Evolutionary conservation across 2,113 vertebrate genomes (phyloP).

Genomic region (Miniopterus natalensis): DNA sequence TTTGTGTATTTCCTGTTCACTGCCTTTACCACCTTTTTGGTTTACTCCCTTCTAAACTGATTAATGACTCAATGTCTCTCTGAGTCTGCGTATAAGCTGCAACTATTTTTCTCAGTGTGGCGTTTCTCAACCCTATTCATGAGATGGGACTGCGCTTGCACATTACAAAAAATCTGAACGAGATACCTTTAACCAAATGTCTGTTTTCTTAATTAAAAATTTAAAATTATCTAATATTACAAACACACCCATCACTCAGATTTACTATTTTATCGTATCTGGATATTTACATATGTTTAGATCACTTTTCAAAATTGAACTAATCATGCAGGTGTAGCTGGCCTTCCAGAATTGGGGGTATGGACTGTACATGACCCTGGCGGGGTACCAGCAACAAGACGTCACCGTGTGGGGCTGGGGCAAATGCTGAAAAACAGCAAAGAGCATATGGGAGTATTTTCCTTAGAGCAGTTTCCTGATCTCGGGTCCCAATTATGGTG

Average conservation of each 20-base stretch:
- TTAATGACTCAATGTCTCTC: neutral
- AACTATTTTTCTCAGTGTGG: neutral
- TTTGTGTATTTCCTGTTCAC: neutral
- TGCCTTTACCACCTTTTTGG: neutral
- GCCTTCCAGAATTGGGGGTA: neutral
- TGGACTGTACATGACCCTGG: neutral
- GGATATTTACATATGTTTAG: neutral
- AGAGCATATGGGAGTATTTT: neutral
- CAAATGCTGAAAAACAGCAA: neutral
- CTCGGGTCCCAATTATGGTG: neutral
- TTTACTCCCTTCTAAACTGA: neutral
- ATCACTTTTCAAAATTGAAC: neutral
- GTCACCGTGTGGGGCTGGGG: neutral
- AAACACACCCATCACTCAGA: neutral
- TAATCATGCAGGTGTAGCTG: neutral
- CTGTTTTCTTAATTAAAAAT: neutral
- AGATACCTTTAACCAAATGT: neutral
- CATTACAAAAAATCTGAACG: slow-evolving; percentile 34
- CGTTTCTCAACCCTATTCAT: neutral
- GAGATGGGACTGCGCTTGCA: neutral
- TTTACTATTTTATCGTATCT: slow-evolving; percentile 9
- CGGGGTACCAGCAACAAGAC: neutral
- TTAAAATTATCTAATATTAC: neutral
- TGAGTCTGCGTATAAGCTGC: neutral
- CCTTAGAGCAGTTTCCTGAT: neutral